phyloP scores from a whole-genome alignment of 2,888 invertebrate genomes.

The Hybos culiciformis region DNA sequence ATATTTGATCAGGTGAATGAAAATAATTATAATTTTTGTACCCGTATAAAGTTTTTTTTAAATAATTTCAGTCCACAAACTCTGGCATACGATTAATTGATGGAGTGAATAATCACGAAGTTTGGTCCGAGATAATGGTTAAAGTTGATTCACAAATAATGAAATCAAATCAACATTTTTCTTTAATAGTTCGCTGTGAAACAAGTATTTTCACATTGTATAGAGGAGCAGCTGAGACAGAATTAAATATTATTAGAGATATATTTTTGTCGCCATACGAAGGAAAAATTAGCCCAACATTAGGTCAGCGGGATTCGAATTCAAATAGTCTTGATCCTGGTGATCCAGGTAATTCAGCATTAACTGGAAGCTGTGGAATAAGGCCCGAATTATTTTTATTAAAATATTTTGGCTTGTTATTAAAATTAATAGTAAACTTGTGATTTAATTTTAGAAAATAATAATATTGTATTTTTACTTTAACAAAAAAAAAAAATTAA shows the following conservation, averaged over 20 bases:
- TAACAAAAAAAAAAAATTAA: too few relatives aligned
- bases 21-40: too few relatives aligned
- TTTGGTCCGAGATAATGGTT: conserved; percentile 16
- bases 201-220: conserved; percentile 16
- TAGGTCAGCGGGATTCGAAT: conserved; percentile 16
- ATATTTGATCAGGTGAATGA: too few relatives aligned
- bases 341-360: conserved; percentile 17
- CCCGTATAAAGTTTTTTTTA: background rate
- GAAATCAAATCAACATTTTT: background rate
- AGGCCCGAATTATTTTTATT: background rate
- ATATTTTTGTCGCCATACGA: conserved; percentile 13
- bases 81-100: conserved; percentile 13
- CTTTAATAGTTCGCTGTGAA: conserved; percentile 15
- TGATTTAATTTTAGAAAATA: too few relatives aligned
- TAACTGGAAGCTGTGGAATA: conserved; percentile 12
- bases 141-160: conserved; percentile 15
- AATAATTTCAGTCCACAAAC: conserved; percentile 12
- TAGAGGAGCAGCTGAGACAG: conserved; percentile 13
- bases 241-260: conserved; percentile 14
- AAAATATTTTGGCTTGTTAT: background rate
- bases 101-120: conserved; percentile 8
- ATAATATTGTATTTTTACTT: too few relatives aligned
- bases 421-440: too few relatives aligned
- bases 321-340: conserved; percentile 14
- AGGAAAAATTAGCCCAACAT: conserved; percentile 16